These are phyloP conservation scores for Pipistrellus nathusii DNA, from an alignment of 2,797 vertebrate genomes.

Conservation along the genomic window DNA sequence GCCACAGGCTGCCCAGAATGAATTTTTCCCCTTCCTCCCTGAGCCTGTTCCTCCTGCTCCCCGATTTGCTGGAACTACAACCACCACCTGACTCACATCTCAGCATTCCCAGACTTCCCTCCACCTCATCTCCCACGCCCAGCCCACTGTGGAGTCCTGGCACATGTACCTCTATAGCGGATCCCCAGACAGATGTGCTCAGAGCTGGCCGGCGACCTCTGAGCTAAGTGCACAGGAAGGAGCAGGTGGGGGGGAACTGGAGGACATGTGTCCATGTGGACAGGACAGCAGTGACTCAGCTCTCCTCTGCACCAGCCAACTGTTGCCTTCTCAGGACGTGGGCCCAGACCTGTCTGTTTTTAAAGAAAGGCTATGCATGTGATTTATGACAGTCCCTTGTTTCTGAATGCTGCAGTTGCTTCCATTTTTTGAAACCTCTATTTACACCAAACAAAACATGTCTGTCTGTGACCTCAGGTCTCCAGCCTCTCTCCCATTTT, in stretches of 20 bases:
- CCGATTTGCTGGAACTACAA: no score
- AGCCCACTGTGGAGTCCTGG: neutral
- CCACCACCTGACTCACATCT: neutral
- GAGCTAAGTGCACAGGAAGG: neutral
- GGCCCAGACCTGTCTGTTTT: neutral
- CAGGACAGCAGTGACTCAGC: neutral
- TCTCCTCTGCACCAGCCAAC: neutral
- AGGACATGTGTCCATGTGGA: neutral
- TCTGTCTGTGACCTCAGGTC: neutral
- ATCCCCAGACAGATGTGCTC: neutral
- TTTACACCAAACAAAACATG: neutral
- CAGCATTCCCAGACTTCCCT: neutral
- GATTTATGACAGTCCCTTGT: conserved; percentile 7
- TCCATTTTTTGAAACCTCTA: conserved; percentile 31
- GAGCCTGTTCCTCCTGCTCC: neutral
- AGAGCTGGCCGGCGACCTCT: neutral
- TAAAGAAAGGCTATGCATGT: conserved; percentile 20
- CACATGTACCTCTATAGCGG: neutral
- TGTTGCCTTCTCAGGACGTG: neutral
- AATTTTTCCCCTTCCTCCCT: neutral
- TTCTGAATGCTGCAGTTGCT: conserved; percentile 22
- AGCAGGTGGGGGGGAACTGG: no score
- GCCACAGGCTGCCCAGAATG: neutral
- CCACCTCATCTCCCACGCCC: neutral
- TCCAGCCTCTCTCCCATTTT: neutral